Percentiles rank a stretch among this genome's conserved stretches.
Evolutionary conservation across 1,140 invertebrate genomes (phyloP).

Genomic region (Saxidomus purpurata): DNA sequence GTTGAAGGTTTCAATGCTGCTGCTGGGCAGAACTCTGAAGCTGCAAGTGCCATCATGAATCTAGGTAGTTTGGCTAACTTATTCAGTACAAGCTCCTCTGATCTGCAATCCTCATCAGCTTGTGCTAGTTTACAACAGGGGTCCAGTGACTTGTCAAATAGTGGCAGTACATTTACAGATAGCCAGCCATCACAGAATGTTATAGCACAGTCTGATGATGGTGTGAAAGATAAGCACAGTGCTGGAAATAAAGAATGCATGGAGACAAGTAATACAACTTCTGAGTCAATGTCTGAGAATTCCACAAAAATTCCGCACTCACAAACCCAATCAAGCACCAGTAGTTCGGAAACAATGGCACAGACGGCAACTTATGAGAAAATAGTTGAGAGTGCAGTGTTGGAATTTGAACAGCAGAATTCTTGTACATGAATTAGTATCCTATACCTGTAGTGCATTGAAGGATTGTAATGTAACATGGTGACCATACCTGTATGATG

Average conservation of each 20-base stretch:
- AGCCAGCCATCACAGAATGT: neutral
- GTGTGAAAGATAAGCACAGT: neutral
- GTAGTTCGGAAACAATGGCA: neutral
- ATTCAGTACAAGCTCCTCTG: neutral
- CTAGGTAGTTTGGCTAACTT: neutral
- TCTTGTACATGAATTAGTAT: neutral
- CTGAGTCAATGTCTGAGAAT: neutral
- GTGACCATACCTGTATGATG: too few relatives aligned
- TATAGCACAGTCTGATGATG: neutral
- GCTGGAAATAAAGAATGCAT: neutral
- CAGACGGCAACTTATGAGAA: neutral
- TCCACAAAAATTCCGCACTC: neutral
- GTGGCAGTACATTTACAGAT: neutral
- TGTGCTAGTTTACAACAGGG: too few relatives aligned
- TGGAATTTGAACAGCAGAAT: conserved; percentile 7
- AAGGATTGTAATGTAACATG: too few relatives aligned
- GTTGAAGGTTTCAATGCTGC: neutral
- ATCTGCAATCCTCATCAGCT: neutral
- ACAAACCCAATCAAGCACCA: neutral
- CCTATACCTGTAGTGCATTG: too few relatives aligned
- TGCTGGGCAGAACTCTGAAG: too few relatives aligned
- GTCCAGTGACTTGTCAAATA: too few relatives aligned
- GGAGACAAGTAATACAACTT: neutral
- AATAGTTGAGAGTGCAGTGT: conserved; percentile 25
- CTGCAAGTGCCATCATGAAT: neutral